phyloP scores from a whole-genome alignment of 1,140 invertebrate species.

The Drosophila repleta region DNA sequence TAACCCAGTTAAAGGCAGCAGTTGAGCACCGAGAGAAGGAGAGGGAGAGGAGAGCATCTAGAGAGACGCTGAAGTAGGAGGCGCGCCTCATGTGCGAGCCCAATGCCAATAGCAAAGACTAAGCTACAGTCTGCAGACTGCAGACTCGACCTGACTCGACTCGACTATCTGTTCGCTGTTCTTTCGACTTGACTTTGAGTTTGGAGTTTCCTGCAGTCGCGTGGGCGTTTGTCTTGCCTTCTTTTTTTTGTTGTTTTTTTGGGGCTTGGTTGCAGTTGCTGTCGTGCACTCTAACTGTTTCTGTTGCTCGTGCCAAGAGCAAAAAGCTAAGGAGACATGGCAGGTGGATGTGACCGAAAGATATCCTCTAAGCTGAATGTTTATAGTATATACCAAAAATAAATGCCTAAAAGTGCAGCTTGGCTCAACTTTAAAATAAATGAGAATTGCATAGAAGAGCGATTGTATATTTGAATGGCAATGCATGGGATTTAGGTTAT shows the following conservation, averaged over 20 bases:
- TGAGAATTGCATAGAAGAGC: no score
- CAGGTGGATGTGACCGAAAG: not conserved
- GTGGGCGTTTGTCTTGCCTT: conserved; percentile 57
- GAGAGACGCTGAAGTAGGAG: not conserved
- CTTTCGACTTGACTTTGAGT: conserved; percentile 64
- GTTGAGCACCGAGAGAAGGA: not conserved
- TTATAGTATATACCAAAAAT: no score
- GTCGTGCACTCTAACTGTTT: conserved; percentile 70
- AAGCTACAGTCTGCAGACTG: conserved; percentile 6
- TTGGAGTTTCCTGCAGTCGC: conserved; percentile 62
- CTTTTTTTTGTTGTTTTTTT: conserved; percentile 5
- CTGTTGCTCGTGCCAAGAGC: conserved; percentile 22
- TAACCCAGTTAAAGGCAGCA: conserved; percentile 41
- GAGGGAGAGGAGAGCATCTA: not conserved
- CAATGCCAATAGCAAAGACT: conserved; percentile 44
- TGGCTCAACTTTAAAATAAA: no score
- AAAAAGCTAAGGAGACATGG: not conserved
- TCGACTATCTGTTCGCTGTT: conserved; percentile 52
- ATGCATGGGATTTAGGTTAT: no score
- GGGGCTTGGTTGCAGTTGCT: conserved; percentile 53
- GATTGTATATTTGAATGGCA: no score
- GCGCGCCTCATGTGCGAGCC: conserved; percentile 31
- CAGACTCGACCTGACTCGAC: not conserved
- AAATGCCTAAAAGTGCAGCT: no score
- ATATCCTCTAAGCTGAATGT: not conserved